A percentile compares a stretch with the other conserved stretches of the same genome.
Conservation (phyloP, 2,113 vertebrate species). For the Corythornis cristatus region DNA sequence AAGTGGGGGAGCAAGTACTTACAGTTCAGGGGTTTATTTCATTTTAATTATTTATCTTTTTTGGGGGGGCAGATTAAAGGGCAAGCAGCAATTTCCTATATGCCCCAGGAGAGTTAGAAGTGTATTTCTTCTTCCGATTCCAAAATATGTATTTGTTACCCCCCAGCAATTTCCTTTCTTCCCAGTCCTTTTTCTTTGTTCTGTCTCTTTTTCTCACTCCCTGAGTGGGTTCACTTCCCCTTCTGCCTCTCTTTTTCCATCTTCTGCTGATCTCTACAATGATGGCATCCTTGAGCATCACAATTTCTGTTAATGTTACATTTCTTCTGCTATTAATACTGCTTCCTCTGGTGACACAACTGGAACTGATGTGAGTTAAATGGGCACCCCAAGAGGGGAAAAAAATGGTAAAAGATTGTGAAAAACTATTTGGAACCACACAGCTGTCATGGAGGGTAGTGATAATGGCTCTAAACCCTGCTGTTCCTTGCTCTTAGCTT, state of each 20-base stretch:
- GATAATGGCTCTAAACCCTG: background rate
- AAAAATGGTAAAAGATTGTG: background rate
- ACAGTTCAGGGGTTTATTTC: slow-evolving; percentile 50
- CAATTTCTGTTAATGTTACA: background rate
- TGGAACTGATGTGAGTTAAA: slow-evolving; percentile 4
- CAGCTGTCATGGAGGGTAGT: background rate
- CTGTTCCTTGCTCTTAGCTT: background rate
- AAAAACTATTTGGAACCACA: slow-evolving; percentile 4
- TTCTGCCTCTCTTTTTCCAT: background rate
- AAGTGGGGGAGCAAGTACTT: background rate
- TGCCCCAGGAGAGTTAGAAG: slow-evolving; percentile 25
- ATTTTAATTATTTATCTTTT: slow-evolving; percentile 65
- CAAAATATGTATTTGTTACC: background rate
- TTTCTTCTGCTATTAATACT: slow-evolving; percentile 5
- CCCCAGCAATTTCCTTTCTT: slow-evolving; percentile 47
- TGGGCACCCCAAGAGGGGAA: background rate
- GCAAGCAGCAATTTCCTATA: slow-evolving; percentile 62
- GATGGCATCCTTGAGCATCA: background rate
- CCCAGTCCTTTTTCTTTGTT: background rate
- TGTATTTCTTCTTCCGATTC: slow-evolving; percentile 8
- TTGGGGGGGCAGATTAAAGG: slow-evolving; percentile 33
- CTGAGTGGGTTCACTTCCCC: background rate
- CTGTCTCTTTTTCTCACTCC: background rate
- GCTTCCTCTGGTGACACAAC: background rate
- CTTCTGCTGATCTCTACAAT: background rate